A percentile compares a stretch with the other conserved stretches of the same genome.
phyloP scores from a whole-genome alignment of 2,113 vertebrate genomes.

The Planiliza haematocheilus region DNA sequence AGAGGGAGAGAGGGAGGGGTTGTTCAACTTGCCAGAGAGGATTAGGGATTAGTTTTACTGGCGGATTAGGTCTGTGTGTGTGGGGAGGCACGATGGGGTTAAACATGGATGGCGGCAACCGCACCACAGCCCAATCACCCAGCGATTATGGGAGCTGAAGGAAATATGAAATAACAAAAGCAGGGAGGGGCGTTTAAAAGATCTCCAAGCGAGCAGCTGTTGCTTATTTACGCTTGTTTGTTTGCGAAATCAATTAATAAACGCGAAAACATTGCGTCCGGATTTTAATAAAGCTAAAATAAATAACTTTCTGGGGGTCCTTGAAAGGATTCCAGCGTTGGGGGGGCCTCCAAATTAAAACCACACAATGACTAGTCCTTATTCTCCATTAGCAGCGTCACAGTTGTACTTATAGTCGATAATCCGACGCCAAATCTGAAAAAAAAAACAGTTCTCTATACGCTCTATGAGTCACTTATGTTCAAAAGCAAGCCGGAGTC shows the following conservation, averaged over 20 bases:
- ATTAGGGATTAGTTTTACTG: conserved; percentile 86
- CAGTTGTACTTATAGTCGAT: not conserved
- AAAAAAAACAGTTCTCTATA: not conserved
- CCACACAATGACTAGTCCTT: conserved; percentile 10
- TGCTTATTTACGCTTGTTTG: no score
- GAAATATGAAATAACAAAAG: conserved; percentile 44
- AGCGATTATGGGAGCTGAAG: no score
- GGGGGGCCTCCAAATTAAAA: no score
- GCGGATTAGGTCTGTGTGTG: conserved; percentile 80
- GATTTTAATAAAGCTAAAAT: not conserved
- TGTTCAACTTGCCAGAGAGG: conserved; percentile 78
- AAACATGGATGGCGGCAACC: conserved; percentile 74
- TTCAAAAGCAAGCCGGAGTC: conserved; percentile 42
- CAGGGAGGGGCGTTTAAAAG: conserved; percentile 39
- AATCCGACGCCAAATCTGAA: conserved; percentile 20
- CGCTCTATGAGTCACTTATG: conserved; percentile 28
- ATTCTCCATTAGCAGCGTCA: not conserved
- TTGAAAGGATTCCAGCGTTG: conserved; percentile 35
- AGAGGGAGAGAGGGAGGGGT: not conserved
- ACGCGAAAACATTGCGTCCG: not conserved
- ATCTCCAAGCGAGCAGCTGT: conserved; percentile 60
- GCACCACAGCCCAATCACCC: conserved; percentile 66
- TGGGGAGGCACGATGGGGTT: conserved; percentile 77
- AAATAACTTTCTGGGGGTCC: no score
- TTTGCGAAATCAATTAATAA: no score